Evolutionary conservation across 1,140 invertebrate species (phyloP).

Genomic region (Mycetomoellerius zeteki): DNA sequence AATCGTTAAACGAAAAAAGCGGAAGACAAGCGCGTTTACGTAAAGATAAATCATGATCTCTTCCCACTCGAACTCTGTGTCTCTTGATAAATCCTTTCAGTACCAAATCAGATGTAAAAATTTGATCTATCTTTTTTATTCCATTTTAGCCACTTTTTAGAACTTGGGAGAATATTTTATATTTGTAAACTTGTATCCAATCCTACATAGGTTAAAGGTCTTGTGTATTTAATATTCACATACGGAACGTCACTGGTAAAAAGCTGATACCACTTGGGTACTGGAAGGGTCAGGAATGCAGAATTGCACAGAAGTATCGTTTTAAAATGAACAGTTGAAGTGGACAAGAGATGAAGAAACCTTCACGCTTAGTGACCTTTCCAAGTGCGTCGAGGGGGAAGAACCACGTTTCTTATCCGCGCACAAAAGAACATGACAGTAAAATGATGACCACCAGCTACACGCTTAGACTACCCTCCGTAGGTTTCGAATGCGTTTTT

Average conservation of each 20-base stretch:
- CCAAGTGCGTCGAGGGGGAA: constrained; percentile 20
- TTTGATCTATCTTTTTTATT: constrained; percentile 19
- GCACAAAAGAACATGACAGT: background rate
- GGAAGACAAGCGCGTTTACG: constrained; percentile 62
- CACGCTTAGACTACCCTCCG: background rate
- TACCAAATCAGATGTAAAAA: constrained; percentile 23
- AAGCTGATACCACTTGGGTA: background rate
- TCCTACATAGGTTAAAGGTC: constrained; percentile 8
- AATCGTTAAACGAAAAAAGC: background rate
- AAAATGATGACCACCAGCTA: constrained; percentile 40
- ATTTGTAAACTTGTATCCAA: background rate
- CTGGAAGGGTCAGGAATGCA: constrained; percentile 21
- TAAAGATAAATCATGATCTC: constrained; percentile 59
- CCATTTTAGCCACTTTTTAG: background rate
- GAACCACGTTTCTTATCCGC: constrained; percentile 13
- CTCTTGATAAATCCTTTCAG: constrained; percentile 33
- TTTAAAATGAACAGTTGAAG: background rate
- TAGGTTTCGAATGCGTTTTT: background rate
- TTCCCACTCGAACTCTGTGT: constrained; percentile 55
- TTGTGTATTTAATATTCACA: background rate
- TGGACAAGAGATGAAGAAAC: background rate
- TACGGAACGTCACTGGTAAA: background rate
- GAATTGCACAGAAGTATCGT: constrained; percentile 11
- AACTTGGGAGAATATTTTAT: constrained; percentile 17
- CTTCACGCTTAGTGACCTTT: background rate